phyloP scores from a whole-genome alignment of 2,888 invertebrate species.

The Philonicus albiceps region DNA sequence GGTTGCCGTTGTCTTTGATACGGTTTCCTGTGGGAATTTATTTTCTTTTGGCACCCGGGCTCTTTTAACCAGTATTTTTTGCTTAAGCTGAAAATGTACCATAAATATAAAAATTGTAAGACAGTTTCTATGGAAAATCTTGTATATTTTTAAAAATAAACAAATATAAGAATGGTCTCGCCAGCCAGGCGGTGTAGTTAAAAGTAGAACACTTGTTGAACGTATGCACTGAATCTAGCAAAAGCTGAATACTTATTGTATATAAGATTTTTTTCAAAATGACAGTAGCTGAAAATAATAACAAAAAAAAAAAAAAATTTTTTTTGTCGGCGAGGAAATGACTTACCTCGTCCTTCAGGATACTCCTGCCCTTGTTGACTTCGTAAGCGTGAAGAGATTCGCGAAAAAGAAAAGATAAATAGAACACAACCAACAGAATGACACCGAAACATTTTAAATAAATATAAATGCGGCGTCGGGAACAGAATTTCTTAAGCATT shows the following conservation, averaged over 20 bases:
- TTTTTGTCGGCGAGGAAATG: neutral
- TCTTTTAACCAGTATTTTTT: conserved; percentile 38
- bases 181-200: neutral
- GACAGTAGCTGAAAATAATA: neutral
- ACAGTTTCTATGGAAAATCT: neutral
- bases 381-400: conserved; percentile 61
- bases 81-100: conserved; percentile 32
- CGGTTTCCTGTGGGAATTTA: conserved; percentile 8
- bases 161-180: neutral
- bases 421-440: conserved; percentile 57
- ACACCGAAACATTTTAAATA: conserved; percentile 59
- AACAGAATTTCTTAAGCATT: conserved; percentile 49
- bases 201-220: neutral
- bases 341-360: conserved; percentile 18
- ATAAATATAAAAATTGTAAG: neutral
- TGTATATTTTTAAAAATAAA: neutral
- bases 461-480: conserved; percentile 58
- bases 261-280: neutral
- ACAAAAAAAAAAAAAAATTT: neutral
- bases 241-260: neutral
- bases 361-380: conserved; percentile 53
- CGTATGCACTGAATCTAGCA: neutral
- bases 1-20: neutral
- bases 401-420: conserved; percentile 60
- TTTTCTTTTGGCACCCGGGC: conserved; percentile 30